Evolutionary conservation across 2,797 vertebrate genomes (phyloP), one percentile per base, ranked within the genome.

Genomic region (Mus spretus): DNA sequence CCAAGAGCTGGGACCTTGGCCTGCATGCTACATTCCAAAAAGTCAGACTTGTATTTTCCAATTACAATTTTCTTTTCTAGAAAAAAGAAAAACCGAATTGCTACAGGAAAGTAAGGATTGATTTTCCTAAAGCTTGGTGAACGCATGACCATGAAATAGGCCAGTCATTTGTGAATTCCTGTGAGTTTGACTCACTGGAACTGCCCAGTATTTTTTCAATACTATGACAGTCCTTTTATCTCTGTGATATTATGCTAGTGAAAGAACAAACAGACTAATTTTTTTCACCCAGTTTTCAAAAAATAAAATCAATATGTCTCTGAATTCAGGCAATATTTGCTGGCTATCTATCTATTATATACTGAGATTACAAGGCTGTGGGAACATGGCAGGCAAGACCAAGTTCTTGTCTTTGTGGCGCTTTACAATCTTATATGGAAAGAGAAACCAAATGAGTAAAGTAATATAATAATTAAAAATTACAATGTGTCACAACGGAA

Each of bases 61-160:
- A 70, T 11, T 55, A 26, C 10, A 93, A 13, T n/a, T 90, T 75
- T 87, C 19, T 81, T 94, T 93, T 79, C 75, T 88, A 84, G 8
- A 24, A 74, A 94, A 70, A 72, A 3, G 40, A 87, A 86, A 84
- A 61, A 20, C 0, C 90, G 37, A 82, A 37, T 84, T 83, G 79
- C 78, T 84, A 84, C 47, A 47, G 93, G 61, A 40, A 85, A 93
- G 50, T 31, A 93, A 2, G 85, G 34, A 24, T 24, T 26, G 81
- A 70, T 57, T 81, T 90, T 96, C 7, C 81, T 50, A 40, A 96
- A 93, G 31, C 37, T 63, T 74, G 47, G 40, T 79, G 78, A 94
- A 96, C 91, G 55, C 24, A 80, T 34, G 53, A 22, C 89, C 89
- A 90, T 90, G 53, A 82, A 96, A 85, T 17, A 86, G 37, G 65